Base-by-base conservation (phyloP, 1,140 invertebrate genomes). In the Drosophila nebulosa region DNA sequence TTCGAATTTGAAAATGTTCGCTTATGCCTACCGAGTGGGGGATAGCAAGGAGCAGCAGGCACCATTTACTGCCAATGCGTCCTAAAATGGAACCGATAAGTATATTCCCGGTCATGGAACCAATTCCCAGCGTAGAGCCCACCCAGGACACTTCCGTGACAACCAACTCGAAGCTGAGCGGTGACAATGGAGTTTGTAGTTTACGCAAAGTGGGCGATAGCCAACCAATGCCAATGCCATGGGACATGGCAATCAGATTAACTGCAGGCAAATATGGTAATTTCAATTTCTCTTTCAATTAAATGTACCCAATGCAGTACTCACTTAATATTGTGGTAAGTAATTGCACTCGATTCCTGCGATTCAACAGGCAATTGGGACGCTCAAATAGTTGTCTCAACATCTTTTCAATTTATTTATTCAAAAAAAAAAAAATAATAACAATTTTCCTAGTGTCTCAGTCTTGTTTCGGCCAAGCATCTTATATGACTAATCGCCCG, bases 221-320 rank as follows among this genome's bases (percentile, higher is more conserved):
- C 85, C 85, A 89, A 1, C 86, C 85, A 1, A 85, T 57, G 26
- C 71, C 70, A 21, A 78, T 75, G 53, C 85, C 85, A 76, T 89
- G 86, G 6, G 85, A 62, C n/a, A 89, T 56, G 32, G 78, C 69
- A 36, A 90, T 86, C 0, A 86, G 5, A 59, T 89, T 88, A 7
- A 88, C 84, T 83, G 24, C 3, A 53, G 1, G 18, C 35, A 4
- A 42, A 27, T 9, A 39, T 35, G 1, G 0, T 4, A n/a, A 7
- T 30, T 21, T 30, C 3, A 18, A n/a, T 46, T 10, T 4, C 14
- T 4, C 50, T 2, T 21, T 3, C 5, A 7, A 3, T 9, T 1
- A 5, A 26, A 7, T 16, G 2, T 1, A 16, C 1, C 2, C 0
- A 1, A 9, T 2, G 30, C 2, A 1, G 4, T 26, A 74, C 77